Evolutionary conservation across 2,113 vertebrate species (phyloP).

Genomic region (Vimba vimba): DNA sequence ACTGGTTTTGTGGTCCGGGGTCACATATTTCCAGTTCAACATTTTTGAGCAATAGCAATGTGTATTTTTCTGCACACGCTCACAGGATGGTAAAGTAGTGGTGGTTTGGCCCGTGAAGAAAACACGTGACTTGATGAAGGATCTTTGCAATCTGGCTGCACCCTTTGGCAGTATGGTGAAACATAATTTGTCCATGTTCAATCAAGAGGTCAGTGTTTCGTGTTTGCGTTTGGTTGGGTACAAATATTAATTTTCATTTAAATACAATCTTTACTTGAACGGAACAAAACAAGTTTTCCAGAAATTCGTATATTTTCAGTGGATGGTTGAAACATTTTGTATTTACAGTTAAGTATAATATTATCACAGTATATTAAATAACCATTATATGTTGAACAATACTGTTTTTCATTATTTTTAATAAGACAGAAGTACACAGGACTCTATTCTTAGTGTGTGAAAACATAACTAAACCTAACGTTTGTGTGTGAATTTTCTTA

Average conservation of each 20-base stretch:
- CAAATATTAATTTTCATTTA: neutral
- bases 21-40: neutral
- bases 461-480: too few species aligned
- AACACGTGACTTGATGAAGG: slow-evolving; percentile 18
- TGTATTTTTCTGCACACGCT: slow-evolving; percentile 7
- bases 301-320: too few species aligned
- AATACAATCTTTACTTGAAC: too few species aligned
- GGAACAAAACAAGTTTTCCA: too few species aligned
- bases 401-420: neutral
- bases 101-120: slow-evolving; percentile 54
- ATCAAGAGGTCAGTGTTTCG: slow-evolving; percentile 53
- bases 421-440: neutral
- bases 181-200: slow-evolving; percentile 53
- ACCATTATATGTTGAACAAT: too few species aligned
- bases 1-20: too few species aligned
- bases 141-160: slow-evolving; percentile 48
- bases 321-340: too few species aligned
- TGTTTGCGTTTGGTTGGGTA: neutral
- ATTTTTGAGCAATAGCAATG: neutral
- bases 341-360: too few species aligned
- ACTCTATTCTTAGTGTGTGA: neutral
- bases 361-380: too few species aligned
- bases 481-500: neutral
- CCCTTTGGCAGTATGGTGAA: slow-evolving; percentile 58
- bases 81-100: slow-evolving; percentile 60